Conservation (phyloP, 2,113 vertebrate species). For the Hymenochirus boettgeri region DNA sequence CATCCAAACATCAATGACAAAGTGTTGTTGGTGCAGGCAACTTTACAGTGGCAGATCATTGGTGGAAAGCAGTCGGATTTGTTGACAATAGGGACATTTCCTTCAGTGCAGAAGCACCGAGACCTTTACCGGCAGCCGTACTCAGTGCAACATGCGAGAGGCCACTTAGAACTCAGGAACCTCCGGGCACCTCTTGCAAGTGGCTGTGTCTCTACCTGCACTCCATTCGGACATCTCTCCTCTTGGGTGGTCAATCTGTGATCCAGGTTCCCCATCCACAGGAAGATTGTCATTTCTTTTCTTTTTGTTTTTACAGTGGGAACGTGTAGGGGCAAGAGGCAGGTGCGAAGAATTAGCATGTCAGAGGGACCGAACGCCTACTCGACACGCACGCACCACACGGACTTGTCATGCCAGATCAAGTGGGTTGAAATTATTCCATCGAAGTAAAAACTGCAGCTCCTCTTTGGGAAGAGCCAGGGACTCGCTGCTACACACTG, state of each 20-base stretch:
- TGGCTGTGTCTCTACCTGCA: constrained; percentile 59
- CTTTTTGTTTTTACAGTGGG: constrained; percentile 48
- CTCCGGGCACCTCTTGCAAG: constrained; percentile 30
- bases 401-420: constrained; percentile 65
- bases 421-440: constrained; percentile 67
- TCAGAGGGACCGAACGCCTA: constrained; percentile 68
- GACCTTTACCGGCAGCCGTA: constrained; percentile 54
- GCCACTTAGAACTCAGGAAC: constrained; percentile 55
- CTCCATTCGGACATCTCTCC: constrained; percentile 59
- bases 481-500: constrained; percentile 71
- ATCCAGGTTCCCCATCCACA: constrained; percentile 41
- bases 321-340: too few species aligned
- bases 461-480: constrained; percentile 67
- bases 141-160: constrained; percentile 11
- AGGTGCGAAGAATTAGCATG: constrained; percentile 70
- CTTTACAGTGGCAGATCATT: constrained; percentile 95
- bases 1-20: constrained; percentile 95
- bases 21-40: constrained; percentile 90
- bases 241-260: constrained; percentile 52
- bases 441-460: constrained; percentile 70
- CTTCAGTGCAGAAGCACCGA: constrained; percentile 66
- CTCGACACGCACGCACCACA: constrained; percentile 62
- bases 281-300: constrained; percentile 48
- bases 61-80: constrained; percentile 80
- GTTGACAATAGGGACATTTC: constrained; percentile 85